Conservation (phyloP, 2,797 vertebrate species). For the Cirrhinus mrigala region DNA sequence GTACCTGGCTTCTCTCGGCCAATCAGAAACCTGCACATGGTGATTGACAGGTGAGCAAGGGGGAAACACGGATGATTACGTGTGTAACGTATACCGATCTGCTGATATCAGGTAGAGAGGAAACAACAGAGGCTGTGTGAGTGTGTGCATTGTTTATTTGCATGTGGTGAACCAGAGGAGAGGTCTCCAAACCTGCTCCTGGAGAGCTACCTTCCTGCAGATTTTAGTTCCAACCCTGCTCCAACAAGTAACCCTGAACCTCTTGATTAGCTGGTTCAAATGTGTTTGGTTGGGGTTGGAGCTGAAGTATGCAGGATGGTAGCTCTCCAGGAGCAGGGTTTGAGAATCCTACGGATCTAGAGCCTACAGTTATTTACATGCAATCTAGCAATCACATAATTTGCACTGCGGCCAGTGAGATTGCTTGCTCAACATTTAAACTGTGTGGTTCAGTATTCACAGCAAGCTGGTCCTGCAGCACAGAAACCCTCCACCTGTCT, state of each 20-base stretch:
- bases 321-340: too few species aligned
- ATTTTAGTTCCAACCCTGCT: neutral
- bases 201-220: neutral
- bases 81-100: neutral
- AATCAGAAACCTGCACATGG: slow-evolving; percentile 85
- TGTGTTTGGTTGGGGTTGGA: too few species aligned
- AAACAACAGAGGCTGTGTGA: slow-evolving; percentile 39
- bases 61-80: slow-evolving; percentile 23
- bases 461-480: neutral
- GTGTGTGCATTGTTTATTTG: slow-evolving; percentile 53
- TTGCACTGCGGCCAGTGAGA: neutral
- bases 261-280: neutral
- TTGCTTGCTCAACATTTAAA: neutral
- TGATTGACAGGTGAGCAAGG: slow-evolving; percentile 34
- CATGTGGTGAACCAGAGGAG: slow-evolving; percentile 55
- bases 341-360: neutral
- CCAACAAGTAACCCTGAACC: neutral
- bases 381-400: neutral
- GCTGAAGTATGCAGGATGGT: too few species aligned
- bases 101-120: slow-evolving; percentile 3
- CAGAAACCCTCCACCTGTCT: neutral
- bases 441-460: neutral
- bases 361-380: neutral
- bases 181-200: neutral
- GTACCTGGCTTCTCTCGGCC: slow-evolving; percentile 91